Conservation (phyloP, 2,113 vertebrate species). For the Tenrec ecaudatus region DNA sequence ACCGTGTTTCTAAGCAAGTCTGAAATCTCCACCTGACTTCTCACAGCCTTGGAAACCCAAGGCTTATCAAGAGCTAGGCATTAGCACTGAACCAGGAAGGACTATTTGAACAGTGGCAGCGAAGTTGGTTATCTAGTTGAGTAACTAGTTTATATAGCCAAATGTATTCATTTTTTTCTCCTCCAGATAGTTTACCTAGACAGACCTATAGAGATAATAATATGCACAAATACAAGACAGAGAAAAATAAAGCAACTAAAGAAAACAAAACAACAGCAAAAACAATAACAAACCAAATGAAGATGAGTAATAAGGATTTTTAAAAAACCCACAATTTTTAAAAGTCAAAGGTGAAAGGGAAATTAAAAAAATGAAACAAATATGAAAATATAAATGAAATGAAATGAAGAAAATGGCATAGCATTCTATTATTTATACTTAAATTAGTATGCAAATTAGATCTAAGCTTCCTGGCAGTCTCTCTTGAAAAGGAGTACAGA, state of each 20-base stretch:
- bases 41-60: neutral
- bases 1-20: constrained; percentile 58
- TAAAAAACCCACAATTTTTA: neutral
- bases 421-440: neutral
- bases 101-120: constrained; percentile 58
- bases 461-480: neutral
- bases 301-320: too few relatives aligned
- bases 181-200: too few relatives aligned
- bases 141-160: neutral
- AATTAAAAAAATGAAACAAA: neutral
- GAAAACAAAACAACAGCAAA: too few relatives aligned
- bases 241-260: too few relatives aligned
- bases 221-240: too few relatives aligned
- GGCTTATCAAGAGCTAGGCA: constrained; percentile 12
- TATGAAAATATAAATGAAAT: neutral
- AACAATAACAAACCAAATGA: too few relatives aligned
- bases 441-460: neutral
- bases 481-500: neutral
- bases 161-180: neutral
- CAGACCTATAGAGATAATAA: too few relatives aligned
- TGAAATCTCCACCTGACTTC: constrained; percentile 27
- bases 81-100: constrained; percentile 32
- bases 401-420: neutral
- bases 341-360: neutral
- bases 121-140: constrained; percentile 23